Conservation (phyloP, 1,140 invertebrate genomes). For the Brachionus manjavacas region DNA sequence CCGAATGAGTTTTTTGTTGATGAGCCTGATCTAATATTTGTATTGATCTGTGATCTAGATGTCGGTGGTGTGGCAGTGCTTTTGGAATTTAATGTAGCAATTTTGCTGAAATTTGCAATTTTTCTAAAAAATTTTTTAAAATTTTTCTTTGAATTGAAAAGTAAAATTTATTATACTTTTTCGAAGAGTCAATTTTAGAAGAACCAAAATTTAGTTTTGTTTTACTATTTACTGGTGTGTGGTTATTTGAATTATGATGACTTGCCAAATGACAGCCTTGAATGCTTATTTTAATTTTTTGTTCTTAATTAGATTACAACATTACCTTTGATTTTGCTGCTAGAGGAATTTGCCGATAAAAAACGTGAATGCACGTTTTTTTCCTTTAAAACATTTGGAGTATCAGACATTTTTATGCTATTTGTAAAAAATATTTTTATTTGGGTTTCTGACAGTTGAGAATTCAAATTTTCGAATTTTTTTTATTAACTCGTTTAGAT, state of each 20-base stretch:
- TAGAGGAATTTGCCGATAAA: background rate
- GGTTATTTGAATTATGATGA: background rate
- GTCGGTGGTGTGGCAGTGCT: background rate
- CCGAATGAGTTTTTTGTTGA: background rate
- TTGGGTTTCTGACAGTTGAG: background rate
- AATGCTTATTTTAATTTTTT: background rate
- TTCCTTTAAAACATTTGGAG: background rate
- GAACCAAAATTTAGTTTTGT: background rate
- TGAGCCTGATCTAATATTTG: background rate
- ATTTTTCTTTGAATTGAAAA: background rate
- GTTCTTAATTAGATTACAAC: background rate
- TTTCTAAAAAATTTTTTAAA: background rate
- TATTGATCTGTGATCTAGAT: background rate
- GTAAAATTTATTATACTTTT: background rate
- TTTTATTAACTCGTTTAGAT: background rate
- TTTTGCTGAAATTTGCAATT: background rate
- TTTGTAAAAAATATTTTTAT: background rate
- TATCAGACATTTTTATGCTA: background rate
- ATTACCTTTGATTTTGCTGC: conserved; percentile 20
- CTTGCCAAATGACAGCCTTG: background rate
- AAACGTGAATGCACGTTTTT: background rate
- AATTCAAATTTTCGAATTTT: background rate
- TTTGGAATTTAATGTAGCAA: background rate
- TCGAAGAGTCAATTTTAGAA: background rate
- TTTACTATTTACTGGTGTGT: background rate